phyloP scores from a whole-genome alignment of 2,888 invertebrate species.

The Galeruca laticollis region DNA sequence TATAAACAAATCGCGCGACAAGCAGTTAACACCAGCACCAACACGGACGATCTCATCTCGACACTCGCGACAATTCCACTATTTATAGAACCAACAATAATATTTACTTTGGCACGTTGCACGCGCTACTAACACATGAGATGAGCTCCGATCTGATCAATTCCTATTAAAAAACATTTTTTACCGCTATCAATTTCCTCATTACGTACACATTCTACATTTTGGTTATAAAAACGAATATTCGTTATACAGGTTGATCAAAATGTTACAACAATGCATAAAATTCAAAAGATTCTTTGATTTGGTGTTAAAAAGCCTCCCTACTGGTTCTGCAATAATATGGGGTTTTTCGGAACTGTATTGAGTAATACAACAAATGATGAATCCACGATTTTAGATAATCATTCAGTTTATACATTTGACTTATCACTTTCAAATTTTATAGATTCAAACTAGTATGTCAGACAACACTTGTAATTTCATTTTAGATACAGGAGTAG shows the following conservation, averaged over 20 bases:
- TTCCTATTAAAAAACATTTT: constrained; percentile 9
- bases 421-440: too few relatives aligned
- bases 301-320: too few relatives aligned
- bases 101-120: constrained; percentile 59
- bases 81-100: constrained; percentile 61
- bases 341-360: too few relatives aligned
- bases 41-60: constrained; percentile 46
- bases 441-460: too few relatives aligned
- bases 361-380: too few relatives aligned
- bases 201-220: not conserved
- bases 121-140: constrained; percentile 25
- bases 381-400: too few relatives aligned
- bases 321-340: too few relatives aligned
- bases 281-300: too few relatives aligned
- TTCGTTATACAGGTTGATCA: not conserved
- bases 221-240: not conserved
- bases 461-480: too few relatives aligned
- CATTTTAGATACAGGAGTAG: too few relatives aligned
- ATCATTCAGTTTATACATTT: too few relatives aligned
- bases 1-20: constrained; percentile 64
- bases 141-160: constrained; percentile 4
- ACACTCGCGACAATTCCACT: constrained; percentile 58
- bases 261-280: not conserved
- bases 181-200: constrained; percentile 6
- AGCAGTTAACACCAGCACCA: constrained; percentile 54